These are phyloP conservation scores for Pollimyrus isidori DNA, from an alignment of 2,113 vertebrate genomes.

Conservation along the genomic window DNA sequence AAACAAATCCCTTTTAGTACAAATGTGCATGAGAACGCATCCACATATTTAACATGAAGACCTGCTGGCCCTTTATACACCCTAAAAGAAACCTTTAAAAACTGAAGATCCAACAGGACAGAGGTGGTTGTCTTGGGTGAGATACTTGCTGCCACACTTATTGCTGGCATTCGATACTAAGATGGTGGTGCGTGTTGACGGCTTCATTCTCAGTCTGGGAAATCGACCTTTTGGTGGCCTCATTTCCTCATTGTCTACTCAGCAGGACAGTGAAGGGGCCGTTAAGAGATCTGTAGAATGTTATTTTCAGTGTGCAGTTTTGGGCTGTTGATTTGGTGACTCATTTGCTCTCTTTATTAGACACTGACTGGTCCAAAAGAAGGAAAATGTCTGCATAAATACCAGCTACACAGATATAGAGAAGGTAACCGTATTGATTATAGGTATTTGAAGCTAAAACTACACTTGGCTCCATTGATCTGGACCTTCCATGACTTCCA, in stretches of 20 bases:
- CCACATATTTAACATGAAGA: background rate
- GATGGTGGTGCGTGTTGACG: background rate
- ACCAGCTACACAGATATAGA: background rate
- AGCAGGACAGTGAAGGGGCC: background rate
- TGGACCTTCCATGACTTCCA: background rate
- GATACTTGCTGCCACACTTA: background rate
- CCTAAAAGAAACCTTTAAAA: background rate
- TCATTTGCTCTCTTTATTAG: background rate
- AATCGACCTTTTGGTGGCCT: background rate
- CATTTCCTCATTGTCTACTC: background rate
- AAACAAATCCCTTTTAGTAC: background rate
- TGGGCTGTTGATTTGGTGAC: background rate
- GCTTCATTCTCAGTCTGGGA: background rate
- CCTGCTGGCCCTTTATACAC: background rate
- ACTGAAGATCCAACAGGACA: background rate
- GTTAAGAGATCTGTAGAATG: background rate
- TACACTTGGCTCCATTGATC: background rate
- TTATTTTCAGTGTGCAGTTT: background rate
- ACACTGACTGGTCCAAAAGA: background rate
- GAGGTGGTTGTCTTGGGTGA: background rate
- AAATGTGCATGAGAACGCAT: background rate
- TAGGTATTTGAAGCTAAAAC: background rate
- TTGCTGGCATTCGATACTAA: background rate
- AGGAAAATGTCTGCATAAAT: background rate
- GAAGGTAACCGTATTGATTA: background rate